Conservation (phyloP, 2,888 invertebrate species). For the Sesia bembeciformis region DNA sequence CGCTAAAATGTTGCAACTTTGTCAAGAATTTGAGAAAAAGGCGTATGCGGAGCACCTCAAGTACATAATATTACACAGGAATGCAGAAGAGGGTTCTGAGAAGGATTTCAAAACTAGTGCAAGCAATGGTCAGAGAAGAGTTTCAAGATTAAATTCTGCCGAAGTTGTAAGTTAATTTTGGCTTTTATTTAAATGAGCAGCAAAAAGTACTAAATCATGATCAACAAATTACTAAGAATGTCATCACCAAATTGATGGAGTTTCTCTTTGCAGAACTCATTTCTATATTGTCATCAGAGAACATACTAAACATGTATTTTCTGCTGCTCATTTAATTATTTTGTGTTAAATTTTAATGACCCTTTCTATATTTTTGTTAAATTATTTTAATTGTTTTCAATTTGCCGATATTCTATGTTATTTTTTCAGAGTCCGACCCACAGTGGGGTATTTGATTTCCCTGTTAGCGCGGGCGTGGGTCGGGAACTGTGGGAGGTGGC, state of each 20-base stretch:
- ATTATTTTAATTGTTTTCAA: too few species aligned
- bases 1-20: slow-evolving; percentile 71
- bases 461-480: slow-evolving; percentile 49
- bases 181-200: neutral
- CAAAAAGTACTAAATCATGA: too few species aligned
- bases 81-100: slow-evolving; percentile 46
- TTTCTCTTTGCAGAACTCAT: too few species aligned
- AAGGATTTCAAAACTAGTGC: slow-evolving; percentile 43
- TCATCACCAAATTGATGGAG: too few species aligned
- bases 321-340: too few species aligned
- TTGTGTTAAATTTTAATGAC: too few species aligned
- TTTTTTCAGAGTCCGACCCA: slow-evolving; percentile 30
- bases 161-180: slow-evolving; percentile 43
- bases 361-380: too few species aligned
- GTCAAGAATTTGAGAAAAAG: slow-evolving; percentile 72
- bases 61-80: slow-evolving; percentile 62
- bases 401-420: too few species aligned
- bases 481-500: slow-evolving; percentile 76
- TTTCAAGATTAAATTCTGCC: slow-evolving; percentile 47
- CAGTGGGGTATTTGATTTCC: slow-evolving; percentile 51
- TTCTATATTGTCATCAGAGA: too few species aligned
- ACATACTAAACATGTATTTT: too few species aligned
- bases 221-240: too few species aligned
- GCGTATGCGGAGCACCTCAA: slow-evolving; percentile 76
- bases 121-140: slow-evolving; percentile 46